These are phyloP conservation scores for Rallus limicola DNA, from an alignment of 2,113 vertebrate genomes.

Conservation along the genomic window DNA sequence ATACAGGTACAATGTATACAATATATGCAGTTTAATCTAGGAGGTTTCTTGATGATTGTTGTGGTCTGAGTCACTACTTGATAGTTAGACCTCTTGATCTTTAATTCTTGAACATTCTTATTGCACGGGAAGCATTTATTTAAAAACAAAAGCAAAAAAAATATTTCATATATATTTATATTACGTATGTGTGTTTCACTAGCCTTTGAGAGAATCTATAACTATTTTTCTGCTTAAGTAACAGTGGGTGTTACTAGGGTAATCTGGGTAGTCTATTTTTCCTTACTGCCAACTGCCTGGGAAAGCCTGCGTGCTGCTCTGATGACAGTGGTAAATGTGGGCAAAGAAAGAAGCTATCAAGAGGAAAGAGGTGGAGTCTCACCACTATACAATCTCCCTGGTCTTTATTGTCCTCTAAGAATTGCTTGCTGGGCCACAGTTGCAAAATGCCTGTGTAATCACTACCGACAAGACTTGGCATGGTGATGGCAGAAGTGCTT, in stretches of 20 bases:
- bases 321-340: constrained; percentile 3
- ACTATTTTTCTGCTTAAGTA: background rate
- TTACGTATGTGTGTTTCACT: background rate
- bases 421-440: background rate
- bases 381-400: background rate
- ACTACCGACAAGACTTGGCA: background rate
- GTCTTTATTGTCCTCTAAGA: background rate
- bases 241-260: background rate
- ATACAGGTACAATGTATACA: background rate
- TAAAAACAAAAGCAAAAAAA: background rate
- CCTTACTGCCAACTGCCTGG: background rate
- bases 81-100: background rate
- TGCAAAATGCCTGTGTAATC: background rate
- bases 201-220: background rate
- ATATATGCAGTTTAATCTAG: background rate
- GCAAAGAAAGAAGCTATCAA: background rate
- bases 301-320: background rate
- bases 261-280: background rate
- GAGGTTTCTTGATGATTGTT: background rate
- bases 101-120: background rate
- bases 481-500: background rate
- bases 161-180: rapidly evolving
- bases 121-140: background rate
- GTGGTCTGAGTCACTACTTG: background rate
- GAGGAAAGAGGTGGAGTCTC: background rate